Evolutionary conservation across 1,140 invertebrate genomes (phyloP).

Genomic region (Galendromus occidentalis): DNA sequence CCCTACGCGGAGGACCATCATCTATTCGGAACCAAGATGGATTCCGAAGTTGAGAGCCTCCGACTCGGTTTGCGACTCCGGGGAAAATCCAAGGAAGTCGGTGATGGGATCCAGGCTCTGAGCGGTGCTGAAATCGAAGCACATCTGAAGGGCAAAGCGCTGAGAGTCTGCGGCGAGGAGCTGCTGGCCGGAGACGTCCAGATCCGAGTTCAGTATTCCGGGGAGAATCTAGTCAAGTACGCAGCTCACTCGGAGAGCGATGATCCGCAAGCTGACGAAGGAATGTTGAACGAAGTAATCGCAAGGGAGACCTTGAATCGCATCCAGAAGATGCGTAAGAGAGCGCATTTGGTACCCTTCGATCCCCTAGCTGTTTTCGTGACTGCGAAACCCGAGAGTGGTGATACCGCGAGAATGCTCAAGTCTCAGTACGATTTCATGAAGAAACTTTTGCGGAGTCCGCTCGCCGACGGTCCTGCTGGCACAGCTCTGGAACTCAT

Average conservation of each 20-base stretch:
- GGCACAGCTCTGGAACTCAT: constrained; percentile 30
- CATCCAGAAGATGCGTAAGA: constrained; percentile 90
- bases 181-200: constrained; percentile 60
- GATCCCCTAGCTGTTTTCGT: constrained; percentile 66
- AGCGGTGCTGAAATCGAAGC: constrained; percentile 14
- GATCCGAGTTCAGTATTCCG: constrained; percentile 60
- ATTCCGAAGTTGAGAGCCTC: constrained; percentile 88
- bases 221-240: constrained; percentile 42
- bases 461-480: constrained; percentile 27
- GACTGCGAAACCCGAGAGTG: constrained; percentile 30
- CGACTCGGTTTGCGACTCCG: constrained; percentile 76
- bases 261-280: constrained; percentile 44
- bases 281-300: constrained; percentile 72
- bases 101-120: constrained; percentile 48
- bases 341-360: constrained; percentile 72
- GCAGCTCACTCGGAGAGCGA: constrained; percentile 71
- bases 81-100: constrained; percentile 68
- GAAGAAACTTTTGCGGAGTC: constrained; percentile 55
- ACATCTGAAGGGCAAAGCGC: constrained; percentile 40
- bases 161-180: constrained; percentile 49
- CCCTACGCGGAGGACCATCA: constrained; percentile 65
- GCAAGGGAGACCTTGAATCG: constrained; percentile 88
- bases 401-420: constrained; percentile 45
- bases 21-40: constrained; percentile 73
- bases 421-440: constrained; percentile 49